Evolutionary conservation across 2,113 vertebrate species (phyloP).

Genomic region (Rhineura floridana): DNA sequence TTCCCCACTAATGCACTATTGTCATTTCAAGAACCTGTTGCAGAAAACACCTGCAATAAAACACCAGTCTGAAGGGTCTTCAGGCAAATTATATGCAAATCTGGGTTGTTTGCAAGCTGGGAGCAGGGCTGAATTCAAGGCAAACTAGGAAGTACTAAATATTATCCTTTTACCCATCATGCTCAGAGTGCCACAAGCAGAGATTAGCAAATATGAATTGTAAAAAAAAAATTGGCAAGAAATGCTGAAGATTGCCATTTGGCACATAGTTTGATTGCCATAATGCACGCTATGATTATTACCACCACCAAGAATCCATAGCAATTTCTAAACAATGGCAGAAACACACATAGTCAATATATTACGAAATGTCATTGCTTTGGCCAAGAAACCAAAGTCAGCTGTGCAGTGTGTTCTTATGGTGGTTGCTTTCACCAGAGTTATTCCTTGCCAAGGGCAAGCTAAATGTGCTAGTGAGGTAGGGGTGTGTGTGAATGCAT

Average conservation of each 20-base stretch:
- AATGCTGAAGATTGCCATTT: not conserved
- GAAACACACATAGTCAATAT: not conserved
- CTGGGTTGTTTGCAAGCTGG: not conserved
- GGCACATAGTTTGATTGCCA: not conserved
- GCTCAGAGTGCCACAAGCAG: not conserved
- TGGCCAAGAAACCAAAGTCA: not conserved
- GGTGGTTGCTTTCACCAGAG: not conserved
- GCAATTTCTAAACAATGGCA: conserved; percentile 6
- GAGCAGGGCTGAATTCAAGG: not conserved
- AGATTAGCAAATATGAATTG: not conserved
- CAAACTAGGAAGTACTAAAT: not conserved
- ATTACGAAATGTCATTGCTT: not conserved
- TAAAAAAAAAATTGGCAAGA: not conserved
- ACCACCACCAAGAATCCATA: not conserved
- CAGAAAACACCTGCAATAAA: too few relatives aligned
- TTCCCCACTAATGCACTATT: too few relatives aligned
- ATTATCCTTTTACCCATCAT: not conserved
- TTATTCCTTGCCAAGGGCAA: not conserved
- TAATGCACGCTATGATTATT: not conserved
- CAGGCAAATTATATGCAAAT: not conserved
- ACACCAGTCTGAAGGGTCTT: too few relatives aligned
- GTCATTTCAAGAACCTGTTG: too few relatives aligned
- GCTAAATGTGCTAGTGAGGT: not conserved
- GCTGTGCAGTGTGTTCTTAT: not conserved
- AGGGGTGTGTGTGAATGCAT: not conserved